phyloP scores from a whole-genome alignment of 1,140 invertebrate genomes.

The Temnothorax curvispinosus region DNA sequence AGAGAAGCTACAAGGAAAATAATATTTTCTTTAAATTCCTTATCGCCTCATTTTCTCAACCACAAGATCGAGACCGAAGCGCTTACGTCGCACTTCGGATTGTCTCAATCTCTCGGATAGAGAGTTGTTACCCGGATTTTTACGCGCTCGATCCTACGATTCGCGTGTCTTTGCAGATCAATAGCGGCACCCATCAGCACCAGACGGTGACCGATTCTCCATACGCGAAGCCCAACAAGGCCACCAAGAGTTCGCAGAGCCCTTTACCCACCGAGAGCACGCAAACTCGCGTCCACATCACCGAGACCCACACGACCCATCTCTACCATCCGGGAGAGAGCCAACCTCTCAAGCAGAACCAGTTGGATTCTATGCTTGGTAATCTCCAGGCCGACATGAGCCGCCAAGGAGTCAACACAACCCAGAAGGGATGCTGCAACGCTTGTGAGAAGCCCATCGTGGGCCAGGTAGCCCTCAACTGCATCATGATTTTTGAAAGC shows the following conservation, averaged over 20 bases:
- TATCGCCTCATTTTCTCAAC: neutral
- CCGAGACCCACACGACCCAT: constrained; percentile 84
- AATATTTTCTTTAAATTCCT: neutral
- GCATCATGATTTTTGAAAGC: neutral
- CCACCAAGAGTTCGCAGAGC: constrained; percentile 83
- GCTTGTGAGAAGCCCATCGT: constrained; percentile 99
- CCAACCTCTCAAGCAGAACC: constrained; percentile 85
- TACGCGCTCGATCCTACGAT: constrained; percentile 18
- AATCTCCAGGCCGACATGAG: constrained; percentile 97
- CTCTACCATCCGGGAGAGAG: constrained; percentile 84
- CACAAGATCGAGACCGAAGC: neutral
- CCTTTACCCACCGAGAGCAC: constrained; percentile 80
- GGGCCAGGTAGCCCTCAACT: constrained; percentile 91
- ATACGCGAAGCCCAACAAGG: constrained; percentile 91
- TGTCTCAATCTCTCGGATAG: neutral
- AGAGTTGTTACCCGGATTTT: neutral
- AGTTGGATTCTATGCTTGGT: constrained; percentile 97
- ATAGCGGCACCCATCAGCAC: constrained; percentile 87
- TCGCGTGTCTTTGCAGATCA: constrained; percentile 84
- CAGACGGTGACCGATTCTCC: constrained; percentile 89
- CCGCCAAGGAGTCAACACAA: constrained; percentile 98
- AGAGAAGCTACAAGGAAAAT: neutral
- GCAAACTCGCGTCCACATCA: constrained; percentile 81
- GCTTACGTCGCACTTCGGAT: neutral
- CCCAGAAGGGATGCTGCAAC: constrained; percentile 99